These are phyloP conservation scores for Muscicapa striata DNA, from an alignment of 2,797 vertebrate genomes.

Conservation along the genomic window DNA sequence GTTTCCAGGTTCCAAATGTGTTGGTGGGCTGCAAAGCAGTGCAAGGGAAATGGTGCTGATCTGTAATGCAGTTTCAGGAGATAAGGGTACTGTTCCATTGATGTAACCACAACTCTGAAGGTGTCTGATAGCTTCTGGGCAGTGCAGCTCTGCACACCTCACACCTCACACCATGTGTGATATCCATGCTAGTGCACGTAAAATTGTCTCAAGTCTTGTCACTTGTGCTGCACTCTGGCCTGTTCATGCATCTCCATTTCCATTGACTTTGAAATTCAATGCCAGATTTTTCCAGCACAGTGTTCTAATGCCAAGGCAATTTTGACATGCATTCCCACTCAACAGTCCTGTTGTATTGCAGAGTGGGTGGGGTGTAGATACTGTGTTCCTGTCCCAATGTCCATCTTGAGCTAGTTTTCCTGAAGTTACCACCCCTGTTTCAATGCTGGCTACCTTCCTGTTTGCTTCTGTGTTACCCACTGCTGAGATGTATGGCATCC, in stretches of 20 bases:
- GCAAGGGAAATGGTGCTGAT: not conserved
- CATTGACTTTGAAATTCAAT: not conserved
- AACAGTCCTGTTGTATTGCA: not conserved
- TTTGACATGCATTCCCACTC: not conserved
- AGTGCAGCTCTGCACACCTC: not conserved
- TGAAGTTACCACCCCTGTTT: not conserved
- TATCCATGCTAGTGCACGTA: not conserved
- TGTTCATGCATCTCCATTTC: not conserved
- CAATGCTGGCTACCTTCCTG: not conserved
- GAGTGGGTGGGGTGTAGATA: not conserved
- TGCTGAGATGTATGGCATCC: not conserved
- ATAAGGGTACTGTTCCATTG: not conserved
- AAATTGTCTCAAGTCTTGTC: not conserved
- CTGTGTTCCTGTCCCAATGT: not conserved
- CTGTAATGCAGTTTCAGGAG: not conserved
- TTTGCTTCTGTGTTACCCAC: not conserved
- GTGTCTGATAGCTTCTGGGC: not conserved
- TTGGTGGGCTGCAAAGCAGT: not conserved
- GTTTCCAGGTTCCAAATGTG: not conserved
- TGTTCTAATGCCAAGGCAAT: not conserved
- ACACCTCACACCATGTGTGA: fast-evolving
- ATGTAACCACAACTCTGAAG: not conserved
- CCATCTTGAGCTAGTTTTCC: not conserved
- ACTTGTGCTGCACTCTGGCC: not conserved
- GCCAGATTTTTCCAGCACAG: not conserved